Evolutionary conservation across 2,797 vertebrate genomes (phyloP).

Genomic region (Sebastes vulpes): DNA sequence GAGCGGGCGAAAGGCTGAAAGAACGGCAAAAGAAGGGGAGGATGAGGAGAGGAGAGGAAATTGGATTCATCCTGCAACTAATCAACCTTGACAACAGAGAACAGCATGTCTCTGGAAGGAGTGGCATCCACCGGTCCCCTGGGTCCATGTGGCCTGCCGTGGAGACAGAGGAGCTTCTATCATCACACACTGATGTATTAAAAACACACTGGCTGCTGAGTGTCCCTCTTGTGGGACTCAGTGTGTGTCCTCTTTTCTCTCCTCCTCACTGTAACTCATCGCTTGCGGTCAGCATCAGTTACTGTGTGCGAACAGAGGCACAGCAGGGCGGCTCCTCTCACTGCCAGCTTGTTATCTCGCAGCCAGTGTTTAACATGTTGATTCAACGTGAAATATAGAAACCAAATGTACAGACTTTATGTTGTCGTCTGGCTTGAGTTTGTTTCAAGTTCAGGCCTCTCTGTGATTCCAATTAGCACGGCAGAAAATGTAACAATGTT

Average conservation of each 20-base stretch:
- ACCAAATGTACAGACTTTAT: background rate
- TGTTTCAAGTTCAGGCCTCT: background rate
- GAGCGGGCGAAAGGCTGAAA: background rate
- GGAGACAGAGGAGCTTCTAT: constrained; percentile 3
- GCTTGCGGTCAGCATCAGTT: constrained; percentile 2
- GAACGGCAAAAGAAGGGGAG: background rate
- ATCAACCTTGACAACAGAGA: constrained; percentile 66
- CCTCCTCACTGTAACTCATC: constrained; percentile 9
- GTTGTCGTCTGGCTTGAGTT: background rate
- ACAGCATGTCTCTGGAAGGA: constrained; percentile 30
- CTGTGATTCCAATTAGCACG: background rate
- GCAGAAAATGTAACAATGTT: background rate
- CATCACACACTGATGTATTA: constrained; percentile 10
- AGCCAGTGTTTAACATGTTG: background rate
- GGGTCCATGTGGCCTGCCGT: constrained; percentile 21
- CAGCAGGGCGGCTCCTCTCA: background rate
- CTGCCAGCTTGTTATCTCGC: constrained; percentile 9
- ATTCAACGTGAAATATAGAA: background rate
- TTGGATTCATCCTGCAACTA: constrained; percentile 51
- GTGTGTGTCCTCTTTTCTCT: constrained; percentile 40
- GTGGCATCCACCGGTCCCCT: constrained; percentile 26
- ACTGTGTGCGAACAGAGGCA: background rate
- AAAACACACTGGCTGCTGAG: background rate
- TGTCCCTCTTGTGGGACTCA: constrained; percentile 5
- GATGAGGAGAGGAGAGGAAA: constrained; percentile 26